phyloP scores from a whole-genome alignment of 1,140 invertebrate genomes.

The Arctopsyche grandis region DNA sequence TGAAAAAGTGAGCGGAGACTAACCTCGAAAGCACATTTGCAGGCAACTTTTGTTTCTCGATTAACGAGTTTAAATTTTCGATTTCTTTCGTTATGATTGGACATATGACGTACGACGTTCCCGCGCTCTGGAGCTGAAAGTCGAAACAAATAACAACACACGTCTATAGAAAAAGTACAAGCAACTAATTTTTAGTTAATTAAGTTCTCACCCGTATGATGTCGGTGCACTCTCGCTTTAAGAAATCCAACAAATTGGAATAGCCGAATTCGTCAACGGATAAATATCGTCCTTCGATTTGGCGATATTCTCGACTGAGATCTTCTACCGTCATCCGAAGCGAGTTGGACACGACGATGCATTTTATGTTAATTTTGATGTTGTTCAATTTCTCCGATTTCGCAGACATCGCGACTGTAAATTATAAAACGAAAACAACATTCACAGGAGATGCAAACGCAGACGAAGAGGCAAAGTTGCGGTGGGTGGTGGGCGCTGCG shows the following conservation, averaged over 20 bases:
- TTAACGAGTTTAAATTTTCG: conserved; percentile 24
- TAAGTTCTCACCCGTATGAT: conserved; percentile 62
- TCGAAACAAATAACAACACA: too few relatives aligned
- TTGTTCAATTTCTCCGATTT: conserved; percentile 56
- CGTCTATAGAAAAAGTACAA: too few relatives aligned
- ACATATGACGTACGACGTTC: not conserved
- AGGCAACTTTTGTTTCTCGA: conserved; percentile 34
- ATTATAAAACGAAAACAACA: too few relatives aligned
- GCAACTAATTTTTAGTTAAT: too few relatives aligned
- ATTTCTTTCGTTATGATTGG: conserved; percentile 35
- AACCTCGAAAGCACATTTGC: not conserved
- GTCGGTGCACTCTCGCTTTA: conserved; percentile 59
- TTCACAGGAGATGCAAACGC: too few relatives aligned
- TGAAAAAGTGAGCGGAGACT: not conserved
- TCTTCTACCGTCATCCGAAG: conserved; percentile 57
- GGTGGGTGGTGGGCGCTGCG: too few relatives aligned
- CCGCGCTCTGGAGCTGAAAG: conserved; percentile 32
- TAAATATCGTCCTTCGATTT: conserved; percentile 57
- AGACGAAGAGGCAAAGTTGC: too few relatives aligned
- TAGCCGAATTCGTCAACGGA: conserved; percentile 59
- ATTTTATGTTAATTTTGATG: conserved; percentile 58
- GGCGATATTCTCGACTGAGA: conserved; percentile 59
- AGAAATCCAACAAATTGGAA: conserved; percentile 57
- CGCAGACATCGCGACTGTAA: too few relatives aligned
- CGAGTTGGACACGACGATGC: conserved; percentile 61